phyloP scores from a whole-genome alignment of 2,797 vertebrate species.

The Psittacula derbiana region DNA sequence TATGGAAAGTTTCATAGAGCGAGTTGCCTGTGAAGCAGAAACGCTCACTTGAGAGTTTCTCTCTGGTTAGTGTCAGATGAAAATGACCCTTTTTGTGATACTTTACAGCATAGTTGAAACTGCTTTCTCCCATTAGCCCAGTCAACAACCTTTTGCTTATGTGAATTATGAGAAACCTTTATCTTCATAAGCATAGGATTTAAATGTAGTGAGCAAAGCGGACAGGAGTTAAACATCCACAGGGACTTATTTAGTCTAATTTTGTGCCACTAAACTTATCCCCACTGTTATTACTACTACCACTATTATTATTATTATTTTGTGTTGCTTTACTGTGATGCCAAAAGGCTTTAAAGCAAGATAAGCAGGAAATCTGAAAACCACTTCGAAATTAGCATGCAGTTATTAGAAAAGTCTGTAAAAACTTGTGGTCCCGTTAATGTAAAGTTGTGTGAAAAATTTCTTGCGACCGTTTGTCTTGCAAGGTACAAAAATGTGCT shows the following conservation, averaged over 20 bases:
- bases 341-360: conserved; percentile 9
- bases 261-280: background rate
- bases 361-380: background rate
- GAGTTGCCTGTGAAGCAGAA: background rate
- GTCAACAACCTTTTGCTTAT: background rate
- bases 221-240: background rate
- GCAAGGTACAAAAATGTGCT: background rate
- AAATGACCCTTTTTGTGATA: background rate
- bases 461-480: background rate
- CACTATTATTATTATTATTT: background rate
- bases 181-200: background rate
- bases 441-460: background rate
- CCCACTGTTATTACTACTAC: background rate
- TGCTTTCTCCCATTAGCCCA: background rate
- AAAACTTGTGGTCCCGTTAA: background rate
- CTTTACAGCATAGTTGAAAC: background rate
- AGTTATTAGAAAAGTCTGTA: conserved; percentile 27
- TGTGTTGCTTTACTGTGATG: background rate
- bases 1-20: background rate
- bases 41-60: background rate
- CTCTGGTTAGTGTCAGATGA: background rate
- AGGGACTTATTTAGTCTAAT: background rate
- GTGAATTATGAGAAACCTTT: background rate
- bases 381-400: background rate
- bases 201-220: background rate